Evolutionary conservation across 2,113 vertebrate genomes (phyloP), one percentile per base, ranked within the genome.

Genomic region (Scalopus aquaticus): DNA sequence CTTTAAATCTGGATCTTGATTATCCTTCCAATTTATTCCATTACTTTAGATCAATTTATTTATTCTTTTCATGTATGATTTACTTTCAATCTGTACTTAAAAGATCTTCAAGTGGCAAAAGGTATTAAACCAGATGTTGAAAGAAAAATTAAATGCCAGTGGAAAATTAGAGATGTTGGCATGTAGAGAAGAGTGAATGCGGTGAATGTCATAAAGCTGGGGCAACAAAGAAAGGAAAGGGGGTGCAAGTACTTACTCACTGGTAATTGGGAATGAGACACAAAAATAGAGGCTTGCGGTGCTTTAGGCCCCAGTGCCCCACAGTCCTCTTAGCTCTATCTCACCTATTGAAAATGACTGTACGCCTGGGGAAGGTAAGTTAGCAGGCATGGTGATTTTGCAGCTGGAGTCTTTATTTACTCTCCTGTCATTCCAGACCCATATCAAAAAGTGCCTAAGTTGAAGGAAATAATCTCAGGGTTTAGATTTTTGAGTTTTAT

Each of bases 1-100:
- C 37, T 84, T 73, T 92, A 79, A 78, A 77, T 67, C 30, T 73
- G 74, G 26, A 51, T 90, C 44, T 94, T 54, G 60, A 74, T 84
- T 86, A 69, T 81, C 49, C 46, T 94, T 89, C 42, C 64, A 73
- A 69, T 9, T 67, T 26, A 51, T 56, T 88, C 42, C 19, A 28
- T 92, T 79, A 67, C n/a, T 77, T 88, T n/a, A 62, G n/a, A 6
- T 60, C 11, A 64, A 32, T 70, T 88, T 88, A 76, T 74, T 42
- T 92, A 22, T 60, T 32, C 9, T 81, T 90, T 84, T 62, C 5
- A 26, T 81, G 35, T 42, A 19, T 89, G 72, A n/a, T 65, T 92
- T 70, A 70, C 65, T 80, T 84, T 72, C 35, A 83, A 81, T 81
- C 39, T 46, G 37, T 3, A 70, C 56, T 78, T 32, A 82, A 35